Conservation (phyloP, 2,888 invertebrate species). For the Sisyra nigra region DNA sequence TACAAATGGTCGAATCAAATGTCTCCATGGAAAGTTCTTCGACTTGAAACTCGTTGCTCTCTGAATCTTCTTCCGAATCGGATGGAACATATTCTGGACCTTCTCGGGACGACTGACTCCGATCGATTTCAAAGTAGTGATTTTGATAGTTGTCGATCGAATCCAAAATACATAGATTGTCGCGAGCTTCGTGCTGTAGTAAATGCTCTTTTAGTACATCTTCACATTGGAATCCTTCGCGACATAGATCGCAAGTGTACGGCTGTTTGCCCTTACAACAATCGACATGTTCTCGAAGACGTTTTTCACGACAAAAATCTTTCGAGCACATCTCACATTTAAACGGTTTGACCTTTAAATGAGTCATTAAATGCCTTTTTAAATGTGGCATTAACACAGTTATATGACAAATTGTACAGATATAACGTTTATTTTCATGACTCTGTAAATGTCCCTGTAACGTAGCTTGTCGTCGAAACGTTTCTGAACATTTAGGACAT, state of each 20-base stretch:
- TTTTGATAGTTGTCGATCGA: conserved; percentile 26
- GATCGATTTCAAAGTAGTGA: conserved; percentile 23
- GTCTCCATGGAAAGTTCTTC: not conserved
- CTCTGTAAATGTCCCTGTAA: conserved; percentile 24
- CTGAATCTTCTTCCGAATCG: not conserved
- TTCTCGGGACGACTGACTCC: conserved; percentile 5
- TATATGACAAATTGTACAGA: conserved; percentile 29
- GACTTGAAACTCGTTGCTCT: not conserved
- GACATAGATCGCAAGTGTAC: conserved; percentile 29
- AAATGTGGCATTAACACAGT: conserved; percentile 30
- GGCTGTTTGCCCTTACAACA: conserved; percentile 22
- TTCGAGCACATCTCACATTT: conserved; percentile 27
- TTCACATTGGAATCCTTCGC: conserved; percentile 26
- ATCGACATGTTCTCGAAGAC: conserved; percentile 23
- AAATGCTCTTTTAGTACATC: conserved; percentile 26
- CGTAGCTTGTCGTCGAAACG: conserved; percentile 23
- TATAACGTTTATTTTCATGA: conserved; percentile 21
- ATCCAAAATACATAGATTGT: conserved; percentile 23
- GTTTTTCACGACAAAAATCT: conserved; percentile 24
- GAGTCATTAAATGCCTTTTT: conserved; percentile 30
- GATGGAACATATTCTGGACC: not conserved
- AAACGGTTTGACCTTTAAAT: conserved; percentile 26
- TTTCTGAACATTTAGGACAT: conserved; percentile 25
- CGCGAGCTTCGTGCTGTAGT: conserved; percentile 21
- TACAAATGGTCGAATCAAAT: not conserved